Conservation (phyloP, 2,888 invertebrate species). For the Eretmocerus hayati region DNA sequence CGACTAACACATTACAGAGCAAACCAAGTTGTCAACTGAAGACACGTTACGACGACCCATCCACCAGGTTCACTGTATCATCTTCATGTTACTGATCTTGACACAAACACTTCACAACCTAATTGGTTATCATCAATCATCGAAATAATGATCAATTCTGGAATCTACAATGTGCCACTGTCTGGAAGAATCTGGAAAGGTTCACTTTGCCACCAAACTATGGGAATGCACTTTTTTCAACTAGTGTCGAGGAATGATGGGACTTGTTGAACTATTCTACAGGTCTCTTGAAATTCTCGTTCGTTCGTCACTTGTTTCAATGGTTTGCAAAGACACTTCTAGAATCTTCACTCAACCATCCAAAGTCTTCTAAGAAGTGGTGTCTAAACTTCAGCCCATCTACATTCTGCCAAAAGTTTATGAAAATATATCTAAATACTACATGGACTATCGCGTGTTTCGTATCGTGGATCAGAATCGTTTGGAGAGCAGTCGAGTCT, state of each 20-base stretch:
- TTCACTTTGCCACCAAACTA: conserved; percentile 4
- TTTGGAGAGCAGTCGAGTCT: not conserved
- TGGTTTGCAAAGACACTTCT: not conserved
- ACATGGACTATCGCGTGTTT: no score
- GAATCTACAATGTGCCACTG: no score
- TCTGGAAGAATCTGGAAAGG: not conserved
- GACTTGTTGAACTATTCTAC: not conserved
- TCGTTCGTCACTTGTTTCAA: conserved; percentile 6
- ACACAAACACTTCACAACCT: no score
- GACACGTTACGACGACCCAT: not conserved
- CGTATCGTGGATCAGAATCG: not conserved
- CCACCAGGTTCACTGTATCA: no score
- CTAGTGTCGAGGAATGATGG: conserved; percentile 14
- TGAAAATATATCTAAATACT: no score
- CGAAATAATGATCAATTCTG: no score
- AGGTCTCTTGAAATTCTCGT: conserved; percentile 3
- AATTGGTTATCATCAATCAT: no score
- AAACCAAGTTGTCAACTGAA: not conserved
- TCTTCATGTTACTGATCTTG: no score
- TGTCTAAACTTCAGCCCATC: no score
- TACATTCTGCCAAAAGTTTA: no score
- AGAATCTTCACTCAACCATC: no score
- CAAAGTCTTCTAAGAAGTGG: no score
- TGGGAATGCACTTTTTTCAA: conserved; percentile 15
- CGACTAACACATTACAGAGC: not conserved